These are phyloP conservation scores for Erpornis zantholeuca DNA, from an alignment of 2,113 vertebrate genomes.

Conservation along the genomic window DNA sequence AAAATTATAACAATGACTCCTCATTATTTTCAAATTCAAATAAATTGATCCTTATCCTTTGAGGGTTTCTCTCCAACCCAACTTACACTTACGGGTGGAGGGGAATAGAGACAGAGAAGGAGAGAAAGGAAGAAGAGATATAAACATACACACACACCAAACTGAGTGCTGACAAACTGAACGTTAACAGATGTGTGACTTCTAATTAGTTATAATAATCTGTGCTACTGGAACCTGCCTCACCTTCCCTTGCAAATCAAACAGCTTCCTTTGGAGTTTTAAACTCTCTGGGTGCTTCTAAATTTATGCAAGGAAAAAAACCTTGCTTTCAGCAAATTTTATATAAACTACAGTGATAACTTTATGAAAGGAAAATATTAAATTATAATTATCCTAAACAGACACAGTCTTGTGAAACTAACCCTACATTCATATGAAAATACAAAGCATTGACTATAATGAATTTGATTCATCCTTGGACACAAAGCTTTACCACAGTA, in stretches of 20 bases:
- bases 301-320: slow-evolving; percentile 57
- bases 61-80: slow-evolving; percentile 34
- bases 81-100: slow-evolving; percentile 21
- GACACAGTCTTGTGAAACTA: slow-evolving; percentile 83
- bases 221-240: slow-evolving; percentile 72
- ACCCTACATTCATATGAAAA: slow-evolving; percentile 83
- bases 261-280: slow-evolving; percentile 73
- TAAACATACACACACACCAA: slow-evolving; percentile 38
- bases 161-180: slow-evolving; percentile 72
- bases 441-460: slow-evolving; percentile 81
- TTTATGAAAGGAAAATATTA: slow-evolving; percentile 84
- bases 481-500: slow-evolving; percentile 85
- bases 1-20: slow-evolving; percentile 63
- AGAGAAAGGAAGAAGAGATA: background rate
- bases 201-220: slow-evolving; percentile 84
- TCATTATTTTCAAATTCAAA: slow-evolving; percentile 57
- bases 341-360: slow-evolving; percentile 80
- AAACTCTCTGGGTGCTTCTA: slow-evolving; percentile 71
- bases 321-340: slow-evolving; percentile 72
- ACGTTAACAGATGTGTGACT: slow-evolving; percentile 83
- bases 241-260: slow-evolving; percentile 73
- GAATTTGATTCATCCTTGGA: slow-evolving; percentile 82
- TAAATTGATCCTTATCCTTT: slow-evolving; percentile 53
- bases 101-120: background rate
- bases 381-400: slow-evolving; percentile 86